Percentiles rank a stretch among this genome's conserved stretches.
These are phyloP conservation scores for Brachionus rubens DNA, from an alignment of 1,140 invertebrate species.

Conservation along the genomic window DNA sequence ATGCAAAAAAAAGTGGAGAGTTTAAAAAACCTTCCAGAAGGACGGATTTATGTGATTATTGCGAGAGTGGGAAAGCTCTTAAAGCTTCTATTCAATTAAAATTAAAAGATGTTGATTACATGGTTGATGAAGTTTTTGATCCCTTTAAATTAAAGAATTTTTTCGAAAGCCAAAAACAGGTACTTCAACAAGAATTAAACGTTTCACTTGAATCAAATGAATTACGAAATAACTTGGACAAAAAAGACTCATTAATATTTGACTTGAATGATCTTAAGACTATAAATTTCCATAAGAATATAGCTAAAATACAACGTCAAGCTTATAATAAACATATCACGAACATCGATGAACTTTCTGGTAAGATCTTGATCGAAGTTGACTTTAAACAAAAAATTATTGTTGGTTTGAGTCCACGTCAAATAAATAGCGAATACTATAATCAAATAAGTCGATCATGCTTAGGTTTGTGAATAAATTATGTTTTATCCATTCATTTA, in stretches of 20 bases:
- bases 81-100: background rate
- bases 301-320: background rate
- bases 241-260: background rate
- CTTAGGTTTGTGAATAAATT: background rate
- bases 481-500: background rate
- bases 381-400: constrained; percentile 37
- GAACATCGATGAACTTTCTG: background rate
- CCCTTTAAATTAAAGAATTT: background rate
- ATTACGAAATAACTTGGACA: background rate
- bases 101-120: background rate
- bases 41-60: constrained; percentile 15
- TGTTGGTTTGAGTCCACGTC: background rate
- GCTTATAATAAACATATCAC: constrained; percentile 17
- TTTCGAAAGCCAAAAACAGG: background rate
- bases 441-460: constrained; percentile 16
- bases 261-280: constrained; percentile 10
- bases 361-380: constrained; percentile 20
- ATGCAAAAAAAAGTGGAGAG: background rate
- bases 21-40: background rate
- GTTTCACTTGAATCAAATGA: background rate
- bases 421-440: constrained; percentile 25
- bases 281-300: constrained; percentile 10
- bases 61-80: background rate
- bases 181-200: background rate
- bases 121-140: background rate